Evolutionary conservation across 2,888 invertebrate species (phyloP), one percentile per base, ranked within the genome.

Genomic region (Odontothrips loti): DNA sequence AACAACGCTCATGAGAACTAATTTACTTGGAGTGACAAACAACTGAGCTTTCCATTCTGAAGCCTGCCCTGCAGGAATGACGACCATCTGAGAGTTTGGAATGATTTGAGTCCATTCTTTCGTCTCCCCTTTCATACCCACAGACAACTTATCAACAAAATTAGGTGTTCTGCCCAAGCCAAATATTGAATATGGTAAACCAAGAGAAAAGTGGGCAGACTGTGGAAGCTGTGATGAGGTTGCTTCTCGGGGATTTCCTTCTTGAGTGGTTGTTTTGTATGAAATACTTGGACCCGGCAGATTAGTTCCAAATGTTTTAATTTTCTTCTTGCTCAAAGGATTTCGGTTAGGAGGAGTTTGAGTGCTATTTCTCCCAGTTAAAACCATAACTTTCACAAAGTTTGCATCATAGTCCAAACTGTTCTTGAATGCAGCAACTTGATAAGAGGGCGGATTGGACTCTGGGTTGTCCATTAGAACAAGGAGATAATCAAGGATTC

Each of bases 81-180:
- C 95, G 58, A 98, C 95, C 88, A 99, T 94, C 88, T 99, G 98
- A 0, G 98, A 98, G 86, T 99, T 99, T 0, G 99, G 99, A 86
- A 99, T 98, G 81, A 98, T 93, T 87, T 96, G 96, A 0, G 93
- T 93, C 95, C 96, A 98, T 82, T 91, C 92, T 84, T 92, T 92
- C n/a, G 91, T 85, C 84, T 80, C 85, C 85, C 87, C 88, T 85
- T 84, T 84, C 68, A 85, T 80, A 12, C 96, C 95, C 1, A 97
- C 95, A 81, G 91, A 92, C 58, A 99, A 88, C 17, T 91, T 92
- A 86, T 99, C 98, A 0, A 99, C 95, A 89, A 99, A 99, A 88
- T 99, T 99, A 1, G 99, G 98, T 63, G 97, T 97, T 82, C 97
- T 92, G 3, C 99, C 99, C n/a, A 99, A 89, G 1, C 99, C 99